Percentiles rank a stretch among this genome's conserved stretches.
Evolutionary conservation across 2,113 vertebrate species (phyloP).

Genomic region (Hypanus sabinus): DNA sequence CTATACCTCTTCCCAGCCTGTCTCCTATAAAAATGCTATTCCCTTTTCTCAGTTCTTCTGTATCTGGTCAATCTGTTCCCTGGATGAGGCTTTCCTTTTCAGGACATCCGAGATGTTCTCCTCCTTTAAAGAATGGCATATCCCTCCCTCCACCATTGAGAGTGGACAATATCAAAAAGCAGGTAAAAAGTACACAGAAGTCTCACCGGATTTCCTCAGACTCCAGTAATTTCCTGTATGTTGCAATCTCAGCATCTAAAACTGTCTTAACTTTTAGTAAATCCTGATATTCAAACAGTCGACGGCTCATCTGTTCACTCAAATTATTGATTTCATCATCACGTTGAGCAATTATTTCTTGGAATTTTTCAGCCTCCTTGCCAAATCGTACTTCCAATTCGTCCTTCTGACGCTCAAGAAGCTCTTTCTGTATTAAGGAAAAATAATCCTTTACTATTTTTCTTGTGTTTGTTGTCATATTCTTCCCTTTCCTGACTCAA

Average conservation of each 20-base stretch:
- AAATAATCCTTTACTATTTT: background rate
- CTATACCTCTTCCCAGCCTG: too few relatives aligned
- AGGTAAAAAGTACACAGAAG: background rate
- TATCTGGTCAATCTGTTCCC: too few relatives aligned
- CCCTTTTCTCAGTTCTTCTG: too few relatives aligned
- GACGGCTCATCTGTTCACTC: slow-evolving; percentile 92
- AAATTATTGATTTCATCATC: slow-evolving; percentile 89
- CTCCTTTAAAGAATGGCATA: too few relatives aligned
- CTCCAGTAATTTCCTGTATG: slow-evolving; percentile 95
- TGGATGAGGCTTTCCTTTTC: too few relatives aligned
- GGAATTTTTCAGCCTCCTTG: slow-evolving; percentile 74
- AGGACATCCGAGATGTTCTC: too few relatives aligned
- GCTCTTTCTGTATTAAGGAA: slow-evolving; percentile 70
- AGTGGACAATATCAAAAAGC: background rate
- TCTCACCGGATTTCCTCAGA: slow-evolving; percentile 86
- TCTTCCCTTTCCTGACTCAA: background rate
- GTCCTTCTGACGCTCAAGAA: slow-evolving; percentile 85
- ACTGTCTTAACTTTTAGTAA: slow-evolving; percentile 94
- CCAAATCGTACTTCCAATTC: slow-evolving; percentile 86
- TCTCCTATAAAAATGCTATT: too few relatives aligned
- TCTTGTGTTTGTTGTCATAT: background rate
- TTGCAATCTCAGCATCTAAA: slow-evolving; percentile 93
- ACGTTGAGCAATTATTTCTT: slow-evolving; percentile 77
- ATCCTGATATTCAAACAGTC: slow-evolving; percentile 89
- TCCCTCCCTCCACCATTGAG: too few relatives aligned